Conservation (phyloP, 2,113 vertebrate species). For the Nycticryphes semicollaris region DNA sequence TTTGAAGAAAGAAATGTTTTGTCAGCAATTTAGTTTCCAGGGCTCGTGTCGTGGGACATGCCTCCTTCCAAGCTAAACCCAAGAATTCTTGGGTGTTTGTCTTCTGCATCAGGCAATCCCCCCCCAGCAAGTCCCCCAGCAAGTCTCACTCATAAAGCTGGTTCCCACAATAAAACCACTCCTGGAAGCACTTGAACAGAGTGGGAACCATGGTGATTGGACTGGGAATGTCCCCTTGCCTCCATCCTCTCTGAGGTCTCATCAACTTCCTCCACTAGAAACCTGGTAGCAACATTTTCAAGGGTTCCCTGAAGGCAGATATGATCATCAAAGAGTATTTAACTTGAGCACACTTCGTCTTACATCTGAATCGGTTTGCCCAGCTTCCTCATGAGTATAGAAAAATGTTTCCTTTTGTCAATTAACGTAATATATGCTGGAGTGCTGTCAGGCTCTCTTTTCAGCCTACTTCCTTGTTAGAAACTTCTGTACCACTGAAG, state of each 20-base stretch:
- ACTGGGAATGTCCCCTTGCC: background rate
- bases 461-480: background rate
- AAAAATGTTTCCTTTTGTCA: slow-evolving; percentile 2
- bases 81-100: background rate
- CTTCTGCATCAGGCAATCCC: background rate
- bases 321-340: background rate
- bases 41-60: background rate
- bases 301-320: background rate
- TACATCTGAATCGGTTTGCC: background rate
- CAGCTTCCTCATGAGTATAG: background rate
- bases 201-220: background rate
- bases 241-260: background rate
- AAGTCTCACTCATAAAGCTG: background rate
- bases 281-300: background rate
- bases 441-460: background rate
- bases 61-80: background rate
- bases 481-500: background rate
- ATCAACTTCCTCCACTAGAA: background rate
- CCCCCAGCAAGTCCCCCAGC: background rate
- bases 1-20: background rate
- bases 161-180: background rate
- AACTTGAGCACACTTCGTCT: background rate
- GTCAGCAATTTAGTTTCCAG: background rate
- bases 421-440: background rate
- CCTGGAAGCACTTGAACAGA: background rate